A percentile compares a stretch with the other conserved stretches of the same genome.
Evolutionary conservation across 2,888 invertebrate species (phyloP).

Genomic region (Drosophila maculinotata): DNA sequence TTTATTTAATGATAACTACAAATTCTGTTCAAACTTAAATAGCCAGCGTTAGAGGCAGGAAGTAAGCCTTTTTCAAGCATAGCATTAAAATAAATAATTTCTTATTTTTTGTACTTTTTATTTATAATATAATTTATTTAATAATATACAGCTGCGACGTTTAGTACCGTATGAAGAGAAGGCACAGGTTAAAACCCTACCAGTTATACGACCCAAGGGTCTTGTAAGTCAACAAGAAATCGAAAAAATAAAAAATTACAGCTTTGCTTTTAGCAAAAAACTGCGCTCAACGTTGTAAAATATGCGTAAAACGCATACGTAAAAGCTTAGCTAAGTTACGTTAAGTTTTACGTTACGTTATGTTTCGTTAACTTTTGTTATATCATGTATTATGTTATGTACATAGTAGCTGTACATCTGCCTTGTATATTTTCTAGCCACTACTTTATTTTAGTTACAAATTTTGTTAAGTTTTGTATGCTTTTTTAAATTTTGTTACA

Average conservation of each 20-base stretch:
- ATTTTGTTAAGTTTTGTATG: conserved; percentile 12
- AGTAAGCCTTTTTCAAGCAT: conserved; percentile 13
- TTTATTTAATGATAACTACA: conserved; percentile 31
- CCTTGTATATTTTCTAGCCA: conserved; percentile 14
- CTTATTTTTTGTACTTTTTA: conserved; percentile 28
- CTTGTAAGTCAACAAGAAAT: conserved; percentile 70
- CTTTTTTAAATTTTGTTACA: conserved; percentile 26
- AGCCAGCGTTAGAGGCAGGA: conserved; percentile 59
- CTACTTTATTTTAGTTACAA: background rate
- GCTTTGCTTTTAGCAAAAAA: conserved; percentile 61
- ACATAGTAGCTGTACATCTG: conserved; percentile 7
- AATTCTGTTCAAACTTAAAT: conserved; percentile 37
- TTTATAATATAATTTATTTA: conserved; percentile 35
- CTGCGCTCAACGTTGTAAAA: conserved; percentile 51
- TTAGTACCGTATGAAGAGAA: conserved; percentile 82
- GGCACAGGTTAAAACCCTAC: conserved; percentile 44
- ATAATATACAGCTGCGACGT: conserved; percentile 71
- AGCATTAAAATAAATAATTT: conserved; percentile 7
- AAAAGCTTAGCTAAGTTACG: conserved; percentile 38
- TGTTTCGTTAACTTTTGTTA: conserved; percentile 25
- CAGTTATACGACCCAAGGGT: conserved; percentile 25
- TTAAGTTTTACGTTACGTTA: conserved; percentile 32
- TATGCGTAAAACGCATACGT: conserved; percentile 45
- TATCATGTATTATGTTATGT: conserved; percentile 12
- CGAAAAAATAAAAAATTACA: conserved; percentile 11